phyloP scores from a whole-genome alignment of 2,888 invertebrate species.

The Eilema griseolum region DNA sequence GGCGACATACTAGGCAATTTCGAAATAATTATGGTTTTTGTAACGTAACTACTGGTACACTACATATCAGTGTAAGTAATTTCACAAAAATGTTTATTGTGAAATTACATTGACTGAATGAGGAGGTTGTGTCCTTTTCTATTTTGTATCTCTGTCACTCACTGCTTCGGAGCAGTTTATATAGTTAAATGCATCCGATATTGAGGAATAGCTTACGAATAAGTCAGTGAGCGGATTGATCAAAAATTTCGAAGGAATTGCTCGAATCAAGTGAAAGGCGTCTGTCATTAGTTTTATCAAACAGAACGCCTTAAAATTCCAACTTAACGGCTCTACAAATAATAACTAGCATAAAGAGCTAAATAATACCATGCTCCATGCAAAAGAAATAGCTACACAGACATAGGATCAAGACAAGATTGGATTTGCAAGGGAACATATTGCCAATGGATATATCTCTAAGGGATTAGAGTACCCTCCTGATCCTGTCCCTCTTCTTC shows the following conservation, averaged over 20 bases:
- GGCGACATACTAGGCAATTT: not conserved
- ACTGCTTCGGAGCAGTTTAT: not conserved
- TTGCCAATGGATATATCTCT: conserved; percentile 41
- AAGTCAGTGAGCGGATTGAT: not conserved
- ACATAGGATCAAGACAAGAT: conserved; percentile 40
- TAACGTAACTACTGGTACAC: not conserved
- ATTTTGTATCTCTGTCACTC: not conserved
- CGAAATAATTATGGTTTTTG: not conserved
- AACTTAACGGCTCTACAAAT: conserved; percentile 18
- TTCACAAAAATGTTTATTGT: not conserved
- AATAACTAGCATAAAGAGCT: conserved; percentile 7
- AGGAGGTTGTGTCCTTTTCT: not conserved
- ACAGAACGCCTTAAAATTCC: not conserved
- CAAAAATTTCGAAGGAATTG: not conserved
- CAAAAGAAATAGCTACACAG: conserved; percentile 47
- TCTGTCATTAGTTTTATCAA: not conserved
- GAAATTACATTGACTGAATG: not conserved
- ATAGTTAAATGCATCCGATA: not conserved
- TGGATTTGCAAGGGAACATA: conserved; percentile 40
- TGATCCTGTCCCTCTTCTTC: conserved; percentile 77
- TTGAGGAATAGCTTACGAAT: not conserved
- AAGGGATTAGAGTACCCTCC: conserved; percentile 73
- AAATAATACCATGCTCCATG: conserved; percentile 64
- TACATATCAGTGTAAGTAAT: not conserved
- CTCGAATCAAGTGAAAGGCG: not conserved